Percentiles rank a stretch among this genome's conserved stretches.
Conservation (phyloP, 2,113 vertebrate species). For the Entomyzon cyanotis region DNA sequence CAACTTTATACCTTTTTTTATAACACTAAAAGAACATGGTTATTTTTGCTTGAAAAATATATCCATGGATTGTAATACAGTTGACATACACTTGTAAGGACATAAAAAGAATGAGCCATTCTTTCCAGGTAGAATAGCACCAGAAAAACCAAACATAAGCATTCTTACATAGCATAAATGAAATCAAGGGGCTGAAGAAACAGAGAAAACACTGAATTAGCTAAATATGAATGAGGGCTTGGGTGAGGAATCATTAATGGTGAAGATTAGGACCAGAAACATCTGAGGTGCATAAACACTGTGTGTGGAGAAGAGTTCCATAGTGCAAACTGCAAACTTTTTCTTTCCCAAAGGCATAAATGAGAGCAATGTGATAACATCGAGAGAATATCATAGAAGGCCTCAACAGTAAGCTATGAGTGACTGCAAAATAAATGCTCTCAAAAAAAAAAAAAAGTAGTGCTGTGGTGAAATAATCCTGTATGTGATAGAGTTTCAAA, state of each 20-base stretch:
- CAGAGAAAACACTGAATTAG: neutral
- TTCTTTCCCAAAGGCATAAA: neutral
- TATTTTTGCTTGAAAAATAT: neutral
- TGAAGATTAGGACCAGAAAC: neutral
- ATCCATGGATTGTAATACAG: neutral
- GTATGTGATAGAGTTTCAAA: neutral
- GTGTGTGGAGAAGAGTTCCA: neutral
- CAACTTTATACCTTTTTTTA: neutral
- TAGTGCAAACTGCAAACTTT: accelerated
- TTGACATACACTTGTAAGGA: neutral
- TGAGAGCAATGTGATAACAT: neutral
- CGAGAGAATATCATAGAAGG: neutral
- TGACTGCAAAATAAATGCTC: neutral
- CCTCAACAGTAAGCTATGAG: neutral
- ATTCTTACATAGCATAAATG: neutral
- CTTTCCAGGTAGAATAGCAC: neutral
- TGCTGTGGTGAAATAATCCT: neutral
- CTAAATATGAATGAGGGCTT: neutral
- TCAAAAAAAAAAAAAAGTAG: neutral
- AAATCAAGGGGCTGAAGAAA: neutral
- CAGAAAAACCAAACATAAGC: neutral
- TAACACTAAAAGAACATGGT: neutral
- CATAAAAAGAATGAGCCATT: neutral
- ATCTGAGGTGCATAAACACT: neutral
- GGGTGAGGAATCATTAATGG: neutral